These are phyloP conservation scores for Cephus pulcher DNA, from an alignment of 2,888 invertebrate species.

Conservation along the genomic window DNA sequence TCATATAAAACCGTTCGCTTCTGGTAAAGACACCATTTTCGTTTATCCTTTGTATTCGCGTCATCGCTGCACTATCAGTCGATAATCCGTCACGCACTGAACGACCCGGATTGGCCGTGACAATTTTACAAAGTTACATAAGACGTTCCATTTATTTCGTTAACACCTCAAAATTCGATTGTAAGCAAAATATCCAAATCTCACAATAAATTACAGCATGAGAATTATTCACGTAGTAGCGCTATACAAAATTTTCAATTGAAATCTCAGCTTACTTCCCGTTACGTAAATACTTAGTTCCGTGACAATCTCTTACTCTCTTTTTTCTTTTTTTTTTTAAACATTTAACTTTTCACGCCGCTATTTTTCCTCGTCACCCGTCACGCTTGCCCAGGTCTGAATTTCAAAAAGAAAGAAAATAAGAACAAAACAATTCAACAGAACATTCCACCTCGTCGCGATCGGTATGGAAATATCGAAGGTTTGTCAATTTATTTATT, in stretches of 20 bases:
- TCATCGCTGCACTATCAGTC: background rate
- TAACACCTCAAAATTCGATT: background rate
- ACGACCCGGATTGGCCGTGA: background rate
- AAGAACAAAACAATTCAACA: slow-evolving; percentile 12
- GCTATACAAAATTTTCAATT: background rate
- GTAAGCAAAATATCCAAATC: background rate
- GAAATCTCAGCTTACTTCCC: background rate
- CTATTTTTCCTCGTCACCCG: slow-evolving; percentile 20
- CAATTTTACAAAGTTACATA: background rate
- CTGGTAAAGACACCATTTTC: background rate
- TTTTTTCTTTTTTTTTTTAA: slow-evolving; percentile 23
- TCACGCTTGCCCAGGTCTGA: background rate
- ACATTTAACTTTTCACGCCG: slow-evolving; percentile 19
- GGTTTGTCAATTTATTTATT: slow-evolving; percentile 46
- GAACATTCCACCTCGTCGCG: slow-evolving; percentile 56
- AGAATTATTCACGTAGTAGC: background rate
- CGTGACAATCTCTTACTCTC: slow-evolving; percentile 25
- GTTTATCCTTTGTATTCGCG: background rate
- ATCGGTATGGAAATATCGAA: slow-evolving; percentile 64
- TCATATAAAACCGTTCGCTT: background rate
- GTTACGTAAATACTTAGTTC: slow-evolving; percentile 4
- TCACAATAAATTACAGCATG: background rate
- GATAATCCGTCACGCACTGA: background rate
- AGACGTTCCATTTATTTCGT: background rate
- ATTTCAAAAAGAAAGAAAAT: slow-evolving; percentile 19